These are phyloP conservation scores for Euzetes globulus DNA, from an alignment of 2,888 invertebrate genomes.

Conservation along the genomic window DNA sequence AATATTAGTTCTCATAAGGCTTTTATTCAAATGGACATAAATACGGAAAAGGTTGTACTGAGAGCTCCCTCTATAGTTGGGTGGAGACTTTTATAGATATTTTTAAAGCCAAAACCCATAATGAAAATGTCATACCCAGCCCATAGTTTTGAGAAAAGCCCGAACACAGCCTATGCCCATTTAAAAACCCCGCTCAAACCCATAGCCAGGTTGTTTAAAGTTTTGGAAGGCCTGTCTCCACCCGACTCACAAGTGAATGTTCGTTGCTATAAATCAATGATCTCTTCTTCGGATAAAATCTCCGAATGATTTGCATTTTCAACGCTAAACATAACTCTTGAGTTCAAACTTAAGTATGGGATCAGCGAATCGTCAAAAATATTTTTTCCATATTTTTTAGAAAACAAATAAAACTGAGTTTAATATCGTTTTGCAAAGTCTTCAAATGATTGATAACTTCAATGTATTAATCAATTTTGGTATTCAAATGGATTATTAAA, in stretches of 20 bases:
- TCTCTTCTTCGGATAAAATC: background rate
- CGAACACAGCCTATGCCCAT: too few relatives aligned
- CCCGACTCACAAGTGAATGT: background rate
- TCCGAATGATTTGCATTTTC: background rate
- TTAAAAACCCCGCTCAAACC: too few relatives aligned
- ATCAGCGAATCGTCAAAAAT: background rate
- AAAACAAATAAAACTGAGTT: background rate
- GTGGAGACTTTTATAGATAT: too few relatives aligned
- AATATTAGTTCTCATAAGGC: conserved; percentile 1
- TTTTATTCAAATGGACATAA: too few relatives aligned
- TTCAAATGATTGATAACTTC: background rate
- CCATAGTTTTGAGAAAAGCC: too few relatives aligned
- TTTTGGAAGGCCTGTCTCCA: too few relatives aligned
- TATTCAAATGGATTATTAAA: background rate
- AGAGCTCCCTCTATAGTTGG: conserved; percentile 14
- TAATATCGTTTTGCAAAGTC: too few relatives aligned
- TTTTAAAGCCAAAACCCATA: too few relatives aligned
- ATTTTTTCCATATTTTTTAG: background rate
- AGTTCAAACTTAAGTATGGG: background rate
- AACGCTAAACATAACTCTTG: background rate
- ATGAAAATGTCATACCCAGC: too few relatives aligned
- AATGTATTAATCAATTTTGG: background rate
- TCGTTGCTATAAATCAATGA: conserved; percentile 1
- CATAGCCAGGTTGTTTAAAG: too few relatives aligned
- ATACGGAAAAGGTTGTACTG: background rate